Evolutionary conservation across 2,113 vertebrate genomes (phyloP).

Genomic region (Hyaena hyaena): DNA sequence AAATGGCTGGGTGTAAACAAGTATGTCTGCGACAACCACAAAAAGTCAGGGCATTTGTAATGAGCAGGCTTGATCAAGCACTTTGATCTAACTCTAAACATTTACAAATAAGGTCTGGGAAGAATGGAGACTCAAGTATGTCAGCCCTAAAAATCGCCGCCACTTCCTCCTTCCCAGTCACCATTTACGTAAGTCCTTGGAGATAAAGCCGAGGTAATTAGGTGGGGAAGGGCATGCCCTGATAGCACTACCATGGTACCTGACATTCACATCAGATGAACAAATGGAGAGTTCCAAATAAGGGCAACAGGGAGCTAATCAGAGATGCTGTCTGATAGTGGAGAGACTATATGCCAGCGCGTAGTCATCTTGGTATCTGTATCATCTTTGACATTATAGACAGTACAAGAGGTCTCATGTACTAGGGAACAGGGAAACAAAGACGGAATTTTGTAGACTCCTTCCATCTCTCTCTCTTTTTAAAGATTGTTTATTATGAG

Average conservation of each 20-base stretch:
- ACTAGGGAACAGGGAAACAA: background rate
- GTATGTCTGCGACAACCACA: background rate
- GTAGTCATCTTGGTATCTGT: background rate
- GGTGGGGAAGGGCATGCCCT: background rate
- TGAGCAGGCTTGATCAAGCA: background rate
- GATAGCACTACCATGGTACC: background rate
- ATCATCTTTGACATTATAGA: background rate
- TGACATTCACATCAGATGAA: background rate
- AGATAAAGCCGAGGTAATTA: constrained; percentile 8
- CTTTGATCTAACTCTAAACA: constrained; percentile 56
- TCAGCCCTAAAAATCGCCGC: background rate
- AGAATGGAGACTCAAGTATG: background rate
- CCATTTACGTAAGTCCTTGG: background rate
- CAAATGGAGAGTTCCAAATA: background rate
- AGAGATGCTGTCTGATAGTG: fast-evolving
- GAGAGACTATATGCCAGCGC: background rate
- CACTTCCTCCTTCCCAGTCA: background rate
- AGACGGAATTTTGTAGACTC: background rate
- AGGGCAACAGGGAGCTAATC: background rate
- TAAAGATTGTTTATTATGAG: too few species aligned
- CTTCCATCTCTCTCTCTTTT: background rate
- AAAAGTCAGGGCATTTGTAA: background rate
- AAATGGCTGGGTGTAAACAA: background rate
- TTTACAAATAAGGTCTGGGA: constrained; percentile 35
- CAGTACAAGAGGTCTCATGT: background rate